Evolutionary conservation across 2,797 vertebrate genomes (phyloP), one percentile per base, ranked within the genome.

Genomic region (Diplodus puntazzo): DNA sequence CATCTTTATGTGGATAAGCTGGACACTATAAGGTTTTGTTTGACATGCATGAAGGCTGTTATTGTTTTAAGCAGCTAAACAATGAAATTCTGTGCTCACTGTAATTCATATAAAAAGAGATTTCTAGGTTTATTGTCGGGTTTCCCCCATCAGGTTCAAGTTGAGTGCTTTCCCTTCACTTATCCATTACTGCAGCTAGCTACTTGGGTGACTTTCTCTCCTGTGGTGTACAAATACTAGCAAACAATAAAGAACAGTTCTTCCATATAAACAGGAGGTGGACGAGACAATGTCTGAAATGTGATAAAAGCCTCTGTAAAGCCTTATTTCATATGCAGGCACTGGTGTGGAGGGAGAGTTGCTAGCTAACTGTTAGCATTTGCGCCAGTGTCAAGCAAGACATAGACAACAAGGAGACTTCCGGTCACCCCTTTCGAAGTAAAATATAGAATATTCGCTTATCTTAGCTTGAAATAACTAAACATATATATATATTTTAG

Each of bases 281-380:
- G 0, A 11, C 0, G 10, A 1, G 1, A 0, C 2, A 1, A 1
- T 8, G 0, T 45, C 1, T 57, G 13, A 64, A 59, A 62, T 20
- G 48, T 34, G n/a, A 12, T 2, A 30, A 58, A 60, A 66, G n/a
- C 53, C 8, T 1, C 34, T 50, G 0, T 21, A 69, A 65, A 62
- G 3, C 17, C 1, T 45, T 9, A 17, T 42, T 63, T 73, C 3
- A 69, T 1, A 49, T 25, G 10, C 1, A 42, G 63, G 12, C 18
- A 49, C 10, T 1, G 43, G 13, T 0, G 16, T 8, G 53, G 4
- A 60, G 0, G 75, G 16, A 23, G 27, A 23, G 53, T 21, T 3
- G 48, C 23, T 17, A 82, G 69, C 76, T 80, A 77, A 59, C 67
- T 11, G 6, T 73, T 89, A 88, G 86, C 79, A 18, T 59, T 42